Base-by-base conservation (phyloP, 2,797 vertebrate species). In the Pseudopleuronectes americanus region DNA sequence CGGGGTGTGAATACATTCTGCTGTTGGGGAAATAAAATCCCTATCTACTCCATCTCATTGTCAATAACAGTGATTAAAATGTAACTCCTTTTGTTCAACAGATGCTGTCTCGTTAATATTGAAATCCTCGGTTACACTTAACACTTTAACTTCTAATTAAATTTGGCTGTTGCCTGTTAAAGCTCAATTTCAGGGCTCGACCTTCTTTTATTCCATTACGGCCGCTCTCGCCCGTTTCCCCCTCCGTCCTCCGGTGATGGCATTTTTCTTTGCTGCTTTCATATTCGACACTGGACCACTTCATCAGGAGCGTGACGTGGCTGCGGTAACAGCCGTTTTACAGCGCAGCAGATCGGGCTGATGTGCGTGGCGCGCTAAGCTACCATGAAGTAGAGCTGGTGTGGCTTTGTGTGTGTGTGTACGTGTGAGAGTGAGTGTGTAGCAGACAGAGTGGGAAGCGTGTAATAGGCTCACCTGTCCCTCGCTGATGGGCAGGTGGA, bases 381-480 rank as follows among this genome's bases (percentile, higher is more conserved):
- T 65, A 64, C 76, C 88, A 60, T 89, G 87, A 86, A 85, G 77
- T 45, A 16, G 62, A 73, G 78, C 57, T 31, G 7, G 74, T 71
- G 71, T 19, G 48, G 24, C 14, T 72, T 24, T 66, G 51, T 3
- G 21, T 43, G 58, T 65, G 26, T 58, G 55, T 56, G 31, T 26
- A 58, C 33, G 45, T 43, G 63, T n/a, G 28, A n/a, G 22, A 43
- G 60, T 62, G 26, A 53, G 55, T 78, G 84, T 65, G 74, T 67
- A 47, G 66, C 57, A 79, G 85, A 74, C 81, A 64, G 71, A 43
- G 76, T 86, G 84, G 85, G 73, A 80, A 79, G 86, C 86, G 66
- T 91, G 89, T 90, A 89, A 90, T 88, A 78, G 76, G 76, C 85
- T 90, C 88, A 91, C 87, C 92, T 92, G 87, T 86, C 87, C 69